Evolutionary conservation across 2,113 vertebrate genomes (phyloP), one percentile per base, ranked within the genome.

Genomic region (Eclectus roratus): DNA sequence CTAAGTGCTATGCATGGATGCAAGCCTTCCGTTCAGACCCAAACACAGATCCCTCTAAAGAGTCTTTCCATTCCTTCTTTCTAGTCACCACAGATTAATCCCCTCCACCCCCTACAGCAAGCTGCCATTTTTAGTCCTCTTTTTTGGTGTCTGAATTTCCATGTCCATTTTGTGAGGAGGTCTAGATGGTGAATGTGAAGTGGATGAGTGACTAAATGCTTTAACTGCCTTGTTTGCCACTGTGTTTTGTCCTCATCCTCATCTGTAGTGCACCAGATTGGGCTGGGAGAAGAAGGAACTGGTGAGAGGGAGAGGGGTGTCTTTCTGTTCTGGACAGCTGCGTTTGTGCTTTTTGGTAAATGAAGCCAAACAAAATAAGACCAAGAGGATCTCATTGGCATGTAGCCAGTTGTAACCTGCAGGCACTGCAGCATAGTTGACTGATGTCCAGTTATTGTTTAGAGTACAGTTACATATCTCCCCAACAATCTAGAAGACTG

Each of bases 61-160:
- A 11, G 17, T 44, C 23, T 85, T 88, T 80, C 39, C 11, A 11
- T 80, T 80, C 39, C 13, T 70, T 65, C 7, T 76, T 74, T 74
- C 55, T 53, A 16, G 19, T 73, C 7, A 16, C 23, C 4, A 17
- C 23, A 55, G 56, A 35, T 39, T 11, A 90, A 72, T n/a, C 8
- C 20, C 5, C 4, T 64, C 35, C 15, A 35, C 6, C 1, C 7
- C 5, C 0, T 3, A 12, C 6, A 86, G 8, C 31, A 80, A 13
- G 12, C 8, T 73, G 6, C 11, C 15, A 69, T 82, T 55, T 64
- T 9, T 23, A 29, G 31, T 79, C 14, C 13, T 58, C 8, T 55
- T 76, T 39, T 80, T 47, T 23, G 5, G 31, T 21, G 7, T 53
- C 56, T 82, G 43, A 68, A 52, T 83, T 18, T 83, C 35, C 35